Percentiles rank a stretch among this genome's conserved stretches.
Conservation (phyloP, 2,113 vertebrate species). For the Chauna torquata region DNA sequence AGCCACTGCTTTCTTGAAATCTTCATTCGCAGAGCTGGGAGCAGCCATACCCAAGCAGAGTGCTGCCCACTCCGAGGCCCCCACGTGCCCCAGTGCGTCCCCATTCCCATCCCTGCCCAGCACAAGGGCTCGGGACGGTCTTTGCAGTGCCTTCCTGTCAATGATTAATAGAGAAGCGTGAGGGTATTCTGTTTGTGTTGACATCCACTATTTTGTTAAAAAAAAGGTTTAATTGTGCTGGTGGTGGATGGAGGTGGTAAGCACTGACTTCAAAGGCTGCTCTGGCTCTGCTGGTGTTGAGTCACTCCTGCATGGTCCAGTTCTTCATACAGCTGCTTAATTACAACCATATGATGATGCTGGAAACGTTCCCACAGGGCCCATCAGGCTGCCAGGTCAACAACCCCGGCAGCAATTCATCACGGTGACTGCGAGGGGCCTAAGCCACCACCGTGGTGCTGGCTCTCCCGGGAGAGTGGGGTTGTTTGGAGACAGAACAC, state of each 20-base stretch:
- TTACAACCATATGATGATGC: not conserved
- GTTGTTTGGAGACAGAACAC: not conserved
- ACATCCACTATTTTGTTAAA: not conserved
- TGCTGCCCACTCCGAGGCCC: not conserved
- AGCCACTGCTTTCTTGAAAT: not conserved
- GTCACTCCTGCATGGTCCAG: not conserved
- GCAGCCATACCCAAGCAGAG: rapidly evolving
- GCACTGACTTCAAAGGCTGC: constrained; percentile 29
- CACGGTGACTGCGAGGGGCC: rapidly evolving
- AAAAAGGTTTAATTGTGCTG: not conserved
- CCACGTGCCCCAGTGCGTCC: rapidly evolving
- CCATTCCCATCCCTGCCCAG: rapidly evolving
- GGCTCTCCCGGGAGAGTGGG: not conserved
- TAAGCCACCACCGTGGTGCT: not conserved
- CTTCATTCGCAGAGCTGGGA: rapidly evolving
- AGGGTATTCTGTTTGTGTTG: not conserved
- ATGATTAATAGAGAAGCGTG: not conserved
- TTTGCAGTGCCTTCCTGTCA: not conserved
- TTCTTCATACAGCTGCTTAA: not conserved
- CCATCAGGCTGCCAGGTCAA: not conserved
- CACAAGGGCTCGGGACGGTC: not conserved
- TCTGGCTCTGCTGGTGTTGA: not conserved
- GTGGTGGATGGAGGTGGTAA: not conserved
- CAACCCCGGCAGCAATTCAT: not conserved
- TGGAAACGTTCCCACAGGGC: not conserved